Base-by-base conservation (phyloP, 2,888 invertebrate genomes). In the Cantharis rustica region DNA sequence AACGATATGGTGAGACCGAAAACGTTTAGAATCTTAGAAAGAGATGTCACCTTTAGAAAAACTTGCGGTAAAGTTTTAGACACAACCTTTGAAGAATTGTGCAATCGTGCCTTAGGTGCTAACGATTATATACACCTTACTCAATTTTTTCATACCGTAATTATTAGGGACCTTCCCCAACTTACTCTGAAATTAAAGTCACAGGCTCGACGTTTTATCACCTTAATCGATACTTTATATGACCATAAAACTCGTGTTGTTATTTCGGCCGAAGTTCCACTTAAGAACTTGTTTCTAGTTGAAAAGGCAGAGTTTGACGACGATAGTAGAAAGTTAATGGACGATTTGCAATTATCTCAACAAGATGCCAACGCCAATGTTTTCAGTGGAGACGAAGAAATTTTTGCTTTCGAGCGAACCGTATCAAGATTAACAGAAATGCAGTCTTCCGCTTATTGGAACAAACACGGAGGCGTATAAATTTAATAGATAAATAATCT, bases 331-430 rank as follows among this genome's bases (percentile, higher is more conserved):
- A 92, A 94, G 83, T 90, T 99, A 1, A 98, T 99, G 97, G 99
- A 99, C 86, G 99, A 99, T 88, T 91, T 99, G 79, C 94, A 95
- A 83, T 95, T 99, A 74, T 92, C 92, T 82, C 93, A 94, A 70
- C 94, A 94, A 73, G 92, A 94, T 84, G 93, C 95, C 16, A 91
- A 92, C 80, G 95, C 97, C 3, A 97, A 95, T 84, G 94, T 99
- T 82, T 99, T 99, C 85, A 98, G 98, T 0, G 99, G 99, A 0
- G 97, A 97, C 87, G 99, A 99, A 88, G 99, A 99, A 89, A 89
- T 97, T 84, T 99, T 99, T 89, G 99, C 99, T 0, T 98, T 95
- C 86, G 97, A 98, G 84, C 91, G 99, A 75, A 98, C 98, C 17
- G 88, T 98, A 23, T 99, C 99, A 0, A 91, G 99, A 80, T 91